phyloP scores from a whole-genome alignment of 2,113 vertebrate species.

The Lota lota region DNA sequence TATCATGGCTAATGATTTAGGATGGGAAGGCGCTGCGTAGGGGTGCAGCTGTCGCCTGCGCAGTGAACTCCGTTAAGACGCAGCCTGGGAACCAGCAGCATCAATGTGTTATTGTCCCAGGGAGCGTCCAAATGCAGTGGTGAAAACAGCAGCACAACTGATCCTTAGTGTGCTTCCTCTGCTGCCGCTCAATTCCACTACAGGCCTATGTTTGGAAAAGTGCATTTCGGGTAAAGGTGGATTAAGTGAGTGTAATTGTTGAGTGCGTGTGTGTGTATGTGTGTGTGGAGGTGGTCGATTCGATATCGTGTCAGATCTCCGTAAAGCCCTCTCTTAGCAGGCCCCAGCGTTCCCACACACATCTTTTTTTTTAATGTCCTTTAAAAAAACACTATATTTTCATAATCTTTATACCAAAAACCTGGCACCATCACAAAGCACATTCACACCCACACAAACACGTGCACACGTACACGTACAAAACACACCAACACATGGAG shows the following conservation, averaged over 20 bases:
- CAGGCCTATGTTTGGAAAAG: too few relatives aligned
- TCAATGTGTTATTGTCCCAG: slow-evolving; percentile 59
- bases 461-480: not conserved
- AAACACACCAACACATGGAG: not conserved
- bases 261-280: not conserved
- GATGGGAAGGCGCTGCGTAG: slow-evolving; percentile 31
- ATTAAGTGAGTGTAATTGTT: too few relatives aligned
- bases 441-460: not conserved
- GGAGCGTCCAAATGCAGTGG: too few relatives aligned
- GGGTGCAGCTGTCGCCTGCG: slow-evolving; percentile 63
- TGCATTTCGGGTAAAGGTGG: too few relatives aligned
- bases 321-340: slow-evolving; percentile 61
- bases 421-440: slow-evolving; percentile 38
- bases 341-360: slow-evolving; percentile 69
- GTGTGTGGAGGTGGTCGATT: slow-evolving; percentile 18
- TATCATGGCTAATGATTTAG: slow-evolving; percentile 63
- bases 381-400: slow-evolving; percentile 52
- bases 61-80: slow-evolving; percentile 57
- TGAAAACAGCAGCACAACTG: too few relatives aligned
- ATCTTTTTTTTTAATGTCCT: not conserved
- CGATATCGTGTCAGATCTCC: slow-evolving; percentile 65
- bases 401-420: slow-evolving; percentile 42
- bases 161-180: too few relatives aligned
- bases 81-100: slow-evolving; percentile 51
- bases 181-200: too few relatives aligned